phyloP scores from a whole-genome alignment of 1,140 invertebrate species.

The Triops cancriformis region DNA sequence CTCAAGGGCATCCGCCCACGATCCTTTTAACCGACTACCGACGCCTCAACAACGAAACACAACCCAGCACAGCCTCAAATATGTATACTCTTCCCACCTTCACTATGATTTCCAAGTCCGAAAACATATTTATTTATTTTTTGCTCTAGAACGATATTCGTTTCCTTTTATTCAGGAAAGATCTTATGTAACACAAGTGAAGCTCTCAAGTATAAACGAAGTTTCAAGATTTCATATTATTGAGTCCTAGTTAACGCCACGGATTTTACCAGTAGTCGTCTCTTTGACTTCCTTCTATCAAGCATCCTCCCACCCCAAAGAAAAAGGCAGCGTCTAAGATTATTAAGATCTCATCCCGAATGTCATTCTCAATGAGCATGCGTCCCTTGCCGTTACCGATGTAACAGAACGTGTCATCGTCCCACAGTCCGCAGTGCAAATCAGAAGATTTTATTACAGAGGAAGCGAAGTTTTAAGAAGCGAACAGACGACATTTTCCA shows the following conservation, averaged over 20 bases:
- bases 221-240: too few relatives aligned
- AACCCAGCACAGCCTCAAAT: too few relatives aligned
- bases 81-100: too few relatives aligned
- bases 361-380: not conserved
- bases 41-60: not conserved
- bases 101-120: not conserved
- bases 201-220: too few relatives aligned
- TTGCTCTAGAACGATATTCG: not conserved
- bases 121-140: not conserved
- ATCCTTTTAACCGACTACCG: not conserved
- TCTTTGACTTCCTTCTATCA: not conserved
- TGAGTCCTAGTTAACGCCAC: too few relatives aligned
- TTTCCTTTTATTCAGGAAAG: not conserved
- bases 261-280: too few relatives aligned
- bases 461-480: too few relatives aligned
- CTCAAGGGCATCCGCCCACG: conserved; percentile 11
- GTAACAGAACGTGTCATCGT: not conserved
- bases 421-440: too few relatives aligned
- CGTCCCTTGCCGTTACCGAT: not conserved
- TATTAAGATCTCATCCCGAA: not conserved
- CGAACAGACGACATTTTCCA: too few relatives aligned
- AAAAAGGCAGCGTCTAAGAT: too few relatives aligned
- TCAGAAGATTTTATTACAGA: too few relatives aligned
- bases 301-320: not conserved
- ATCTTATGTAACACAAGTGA: too few relatives aligned